Conservation (phyloP, 2,888 invertebrate genomes). For the Marasmarcha lunaedactyla region DNA sequence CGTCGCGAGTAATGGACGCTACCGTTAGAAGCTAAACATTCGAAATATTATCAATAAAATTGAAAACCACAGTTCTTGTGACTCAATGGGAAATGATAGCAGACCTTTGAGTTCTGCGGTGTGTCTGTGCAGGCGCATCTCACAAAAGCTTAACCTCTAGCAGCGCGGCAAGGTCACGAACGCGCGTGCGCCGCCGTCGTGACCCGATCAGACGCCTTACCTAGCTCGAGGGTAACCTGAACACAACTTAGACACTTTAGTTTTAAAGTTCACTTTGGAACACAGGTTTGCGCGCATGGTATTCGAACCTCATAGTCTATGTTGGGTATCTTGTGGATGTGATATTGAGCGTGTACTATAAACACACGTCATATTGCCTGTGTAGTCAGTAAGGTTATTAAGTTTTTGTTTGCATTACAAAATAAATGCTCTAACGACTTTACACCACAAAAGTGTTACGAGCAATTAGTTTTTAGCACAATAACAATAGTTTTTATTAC, state of each 20-base stretch:
- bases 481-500: too few relatives aligned
- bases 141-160: conserved; percentile 60
- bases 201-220: conserved; percentile 61
- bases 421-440: too few relatives aligned
- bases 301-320: conserved; percentile 26
- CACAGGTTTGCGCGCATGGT: conserved; percentile 11
- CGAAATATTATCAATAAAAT: background rate
- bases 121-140: conserved; percentile 48
- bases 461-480: too few relatives aligned
- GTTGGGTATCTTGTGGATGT: conserved; percentile 26
- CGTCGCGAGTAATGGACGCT: background rate
- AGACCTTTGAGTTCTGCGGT: conserved; percentile 34
- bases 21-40: background rate
- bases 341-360: conserved; percentile 26
- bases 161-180: conserved; percentile 67
- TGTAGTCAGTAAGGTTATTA: too few relatives aligned
- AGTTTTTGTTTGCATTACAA: too few relatives aligned
- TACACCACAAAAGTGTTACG: too few relatives aligned
- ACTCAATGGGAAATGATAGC: conserved; percentile 5
- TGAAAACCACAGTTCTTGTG: background rate
- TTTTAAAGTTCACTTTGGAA: conserved; percentile 39
- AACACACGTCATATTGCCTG: background rate
- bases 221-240: conserved; percentile 40
- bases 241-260: conserved; percentile 32
- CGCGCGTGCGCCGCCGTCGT: conserved; percentile 66